Conservation (phyloP, 2,113 vertebrate genomes). For the Xyliphius kryptos region DNA sequence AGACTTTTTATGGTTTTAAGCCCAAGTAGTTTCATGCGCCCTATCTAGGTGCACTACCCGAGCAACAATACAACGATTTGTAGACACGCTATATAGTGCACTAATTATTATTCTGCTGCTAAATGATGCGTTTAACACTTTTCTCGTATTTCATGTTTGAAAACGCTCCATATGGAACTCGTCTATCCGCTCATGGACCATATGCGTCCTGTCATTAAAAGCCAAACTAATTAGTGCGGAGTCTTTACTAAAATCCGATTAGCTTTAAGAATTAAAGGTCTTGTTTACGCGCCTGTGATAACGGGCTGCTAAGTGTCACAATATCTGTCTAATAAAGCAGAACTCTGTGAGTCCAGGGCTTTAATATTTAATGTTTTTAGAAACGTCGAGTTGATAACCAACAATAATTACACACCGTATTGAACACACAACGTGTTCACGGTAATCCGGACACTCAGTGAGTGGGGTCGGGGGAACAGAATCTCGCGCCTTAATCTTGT, state of each 20-base stretch:
- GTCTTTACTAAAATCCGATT: constrained; percentile 53
- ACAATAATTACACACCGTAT: too few species aligned
- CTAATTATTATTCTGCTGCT: too few species aligned
- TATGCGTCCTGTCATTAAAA: constrained; percentile 48
- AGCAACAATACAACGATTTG: neutral
- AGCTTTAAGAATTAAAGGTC: constrained; percentile 18
- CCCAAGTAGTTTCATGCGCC: neutral
- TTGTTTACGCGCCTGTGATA: neutral
- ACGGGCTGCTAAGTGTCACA: too few species aligned
- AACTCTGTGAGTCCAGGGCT: too few species aligned
- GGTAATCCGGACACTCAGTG: too few species aligned
- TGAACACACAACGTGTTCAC: too few species aligned
- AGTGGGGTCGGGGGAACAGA: too few species aligned
- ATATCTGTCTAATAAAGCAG: too few species aligned
- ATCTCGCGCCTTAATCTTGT: too few species aligned
- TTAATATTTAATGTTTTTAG: too few species aligned
- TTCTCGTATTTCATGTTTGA: neutral
- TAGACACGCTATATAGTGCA: neutral
- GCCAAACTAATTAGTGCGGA: constrained; percentile 53
- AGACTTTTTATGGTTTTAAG: neutral
- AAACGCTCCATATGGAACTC: neutral
- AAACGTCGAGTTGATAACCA: too few species aligned
- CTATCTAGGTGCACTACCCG: neutral
- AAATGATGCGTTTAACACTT: too few species aligned
- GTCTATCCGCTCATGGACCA: constrained; percentile 36